A percentile compares a stretch with the other conserved stretches of the same genome.
phyloP scores from a whole-genome alignment of 2,888 invertebrate genomes.

The Microchrysa polita region DNA sequence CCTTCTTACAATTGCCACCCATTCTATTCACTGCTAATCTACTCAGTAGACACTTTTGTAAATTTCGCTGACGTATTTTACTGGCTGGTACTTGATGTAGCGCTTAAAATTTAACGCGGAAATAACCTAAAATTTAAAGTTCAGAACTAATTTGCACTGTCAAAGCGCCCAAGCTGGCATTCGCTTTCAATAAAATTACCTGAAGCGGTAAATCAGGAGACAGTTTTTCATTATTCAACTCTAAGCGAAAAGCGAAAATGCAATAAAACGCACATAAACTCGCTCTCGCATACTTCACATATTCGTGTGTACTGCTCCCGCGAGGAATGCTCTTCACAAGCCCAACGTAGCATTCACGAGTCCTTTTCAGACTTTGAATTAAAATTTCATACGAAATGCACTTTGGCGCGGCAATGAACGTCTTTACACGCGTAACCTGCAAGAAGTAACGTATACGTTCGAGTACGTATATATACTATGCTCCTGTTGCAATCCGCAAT shows the following conservation, averaged over 20 bases:
- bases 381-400: constrained; percentile 11
- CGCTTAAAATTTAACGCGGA: background rate
- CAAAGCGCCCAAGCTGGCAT: background rate
- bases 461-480: too few relatives aligned
- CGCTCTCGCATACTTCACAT: background rate
- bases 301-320: background rate
- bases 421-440: constrained; percentile 6
- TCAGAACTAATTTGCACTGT: background rate
- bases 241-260: background rate
- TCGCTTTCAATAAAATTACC: background rate
- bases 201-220: constrained; percentile 4
- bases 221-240: constrained; percentile 1
- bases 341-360: background rate
- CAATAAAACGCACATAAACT: constrained; percentile 2
- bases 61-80: too few relatives aligned
- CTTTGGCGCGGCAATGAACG: background rate
- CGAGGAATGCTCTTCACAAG: background rate
- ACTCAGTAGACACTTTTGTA: too few relatives aligned
- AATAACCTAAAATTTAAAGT: background rate
- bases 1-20: too few relatives aligned
- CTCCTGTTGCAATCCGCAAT: background rate
- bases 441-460: background rate
- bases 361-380: constrained; percentile 7
- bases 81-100: too few relatives aligned
- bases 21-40: too few relatives aligned